phyloP scores from a whole-genome alignment of 1,140 invertebrate genomes.

The Drosophila tsacasi region DNA sequence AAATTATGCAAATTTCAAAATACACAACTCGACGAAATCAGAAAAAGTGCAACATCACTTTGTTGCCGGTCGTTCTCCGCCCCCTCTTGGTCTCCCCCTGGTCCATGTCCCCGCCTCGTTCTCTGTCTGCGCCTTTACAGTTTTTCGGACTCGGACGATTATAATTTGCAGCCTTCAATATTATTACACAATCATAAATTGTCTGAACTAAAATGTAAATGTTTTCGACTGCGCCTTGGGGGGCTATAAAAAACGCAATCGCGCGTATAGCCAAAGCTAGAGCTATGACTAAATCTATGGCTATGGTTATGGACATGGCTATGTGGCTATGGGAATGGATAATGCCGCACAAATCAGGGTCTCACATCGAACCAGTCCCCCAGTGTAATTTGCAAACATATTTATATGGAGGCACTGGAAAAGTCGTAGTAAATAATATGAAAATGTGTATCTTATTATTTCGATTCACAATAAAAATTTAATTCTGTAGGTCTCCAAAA shows the following conservation, averaged over 20 bases:
- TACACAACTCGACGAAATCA: constrained; percentile 32
- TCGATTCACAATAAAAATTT: neutral
- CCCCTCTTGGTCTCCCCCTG: constrained; percentile 4
- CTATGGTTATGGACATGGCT: constrained; percentile 35
- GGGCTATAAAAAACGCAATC: constrained; percentile 27
- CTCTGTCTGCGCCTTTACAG: constrained; percentile 17
- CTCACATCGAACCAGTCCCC: constrained; percentile 3
- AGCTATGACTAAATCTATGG: constrained; percentile 37
- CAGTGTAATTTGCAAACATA: neutral
- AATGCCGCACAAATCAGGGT: constrained; percentile 26
- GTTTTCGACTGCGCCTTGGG: constrained; percentile 39
- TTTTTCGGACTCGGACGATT: constrained; percentile 39
- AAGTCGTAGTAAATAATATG: neutral
- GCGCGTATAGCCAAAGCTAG: constrained; percentile 26
- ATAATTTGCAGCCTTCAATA: constrained; percentile 59
- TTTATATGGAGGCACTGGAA: neutral
- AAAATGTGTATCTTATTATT: neutral
- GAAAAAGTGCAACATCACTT: constrained; percentile 69
- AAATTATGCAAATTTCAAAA: constrained; percentile 67
- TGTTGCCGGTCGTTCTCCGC: constrained; percentile 13
- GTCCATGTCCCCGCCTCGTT: neutral
- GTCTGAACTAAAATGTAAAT: constrained; percentile 45
- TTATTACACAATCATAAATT: constrained; percentile 64
- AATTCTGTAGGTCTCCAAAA: neutral
- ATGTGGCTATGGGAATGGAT: constrained; percentile 29